Percentiles rank a stretch among this genome's conserved stretches.
phyloP scores from a whole-genome alignment of 2,797 vertebrate species.

The Leptoclinus maculatus region DNA sequence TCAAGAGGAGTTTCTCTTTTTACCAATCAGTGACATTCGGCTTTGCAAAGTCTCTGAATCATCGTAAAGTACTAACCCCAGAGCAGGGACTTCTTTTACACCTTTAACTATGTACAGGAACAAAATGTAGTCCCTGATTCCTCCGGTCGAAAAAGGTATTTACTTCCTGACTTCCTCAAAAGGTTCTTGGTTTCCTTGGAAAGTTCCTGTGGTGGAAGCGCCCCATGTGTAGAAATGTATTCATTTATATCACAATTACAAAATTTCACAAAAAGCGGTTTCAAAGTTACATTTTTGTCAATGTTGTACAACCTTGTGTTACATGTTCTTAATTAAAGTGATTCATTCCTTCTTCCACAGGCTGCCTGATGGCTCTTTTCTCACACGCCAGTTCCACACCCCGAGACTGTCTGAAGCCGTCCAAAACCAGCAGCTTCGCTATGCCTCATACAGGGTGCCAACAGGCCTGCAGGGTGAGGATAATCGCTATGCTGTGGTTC shows the following conservation, averaged over 20 bases:
- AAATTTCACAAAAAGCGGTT: neutral
- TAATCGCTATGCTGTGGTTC: slow-evolving; percentile 89
- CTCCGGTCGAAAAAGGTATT: neutral
- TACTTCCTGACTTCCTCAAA: neutral
- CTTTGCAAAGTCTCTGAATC: too few relatives aligned
- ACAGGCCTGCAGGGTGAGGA: slow-evolving; percentile 76
- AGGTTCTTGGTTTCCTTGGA: neutral
- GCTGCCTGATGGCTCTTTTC: slow-evolving; percentile 75
- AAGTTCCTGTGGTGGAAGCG: neutral
- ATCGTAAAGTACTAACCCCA: too few relatives aligned
- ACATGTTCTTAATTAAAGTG: neutral
- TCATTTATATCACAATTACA: neutral
- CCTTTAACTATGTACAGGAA: neutral
- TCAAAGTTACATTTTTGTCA: slow-evolving; percentile 13
- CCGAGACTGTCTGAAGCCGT: slow-evolving; percentile 78
- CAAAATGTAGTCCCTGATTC: neutral
- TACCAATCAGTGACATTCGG: neutral
- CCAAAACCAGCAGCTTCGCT: slow-evolving; percentile 82
- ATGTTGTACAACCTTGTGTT: neutral
- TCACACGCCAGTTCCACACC: slow-evolving; percentile 78
- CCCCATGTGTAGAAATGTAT: neutral
- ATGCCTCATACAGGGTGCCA: slow-evolving; percentile 84
- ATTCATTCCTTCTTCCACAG: slow-evolving; percentile 46
- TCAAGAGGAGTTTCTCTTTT: neutral
- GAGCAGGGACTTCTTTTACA: neutral